Conservation (phyloP, 2,888 invertebrate species). For the Aricia artaxerxes region DNA sequence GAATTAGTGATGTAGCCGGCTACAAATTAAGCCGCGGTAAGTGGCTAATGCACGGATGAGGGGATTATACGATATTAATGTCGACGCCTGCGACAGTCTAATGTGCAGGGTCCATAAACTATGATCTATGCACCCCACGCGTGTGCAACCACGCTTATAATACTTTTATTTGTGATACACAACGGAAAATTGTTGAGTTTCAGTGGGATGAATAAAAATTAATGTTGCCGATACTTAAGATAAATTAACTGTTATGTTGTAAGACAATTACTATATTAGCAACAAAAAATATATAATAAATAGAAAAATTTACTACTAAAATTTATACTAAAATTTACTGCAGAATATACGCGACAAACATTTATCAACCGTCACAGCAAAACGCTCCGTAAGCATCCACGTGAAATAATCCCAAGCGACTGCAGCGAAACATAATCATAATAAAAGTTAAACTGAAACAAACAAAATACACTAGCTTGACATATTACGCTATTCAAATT, state of each 20-base stretch:
- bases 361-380: neutral
- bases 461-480: slow-evolving; percentile 11
- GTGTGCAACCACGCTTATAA: neutral
- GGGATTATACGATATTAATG: slow-evolving; percentile 69
- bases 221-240: too few species aligned
- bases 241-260: too few species aligned
- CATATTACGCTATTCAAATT: slow-evolving; percentile 25
- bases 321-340: too few species aligned
- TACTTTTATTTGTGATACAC: neutral
- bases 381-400: neutral
- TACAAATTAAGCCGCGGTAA: slow-evolving; percentile 51
- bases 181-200: neutral
- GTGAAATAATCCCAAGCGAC: neutral
- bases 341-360: neutral
- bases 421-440: slow-evolving; percentile 1
- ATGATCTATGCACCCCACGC: slow-evolving; percentile 27
- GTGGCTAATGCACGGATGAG: slow-evolving; percentile 55
- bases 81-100: slow-evolving; percentile 49
- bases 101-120: slow-evolving; percentile 33
- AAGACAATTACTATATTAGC: too few species aligned
- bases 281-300: too few species aligned
- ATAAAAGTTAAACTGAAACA: slow-evolving; percentile 4
- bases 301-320: too few species aligned
- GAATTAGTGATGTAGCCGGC: slow-evolving; percentile 48
- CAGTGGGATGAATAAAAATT: too few species aligned